Percentiles rank a stretch among this genome's conserved stretches.
Conservation (phyloP, 2,888 invertebrate genomes). For the Lobophora halterata region DNA sequence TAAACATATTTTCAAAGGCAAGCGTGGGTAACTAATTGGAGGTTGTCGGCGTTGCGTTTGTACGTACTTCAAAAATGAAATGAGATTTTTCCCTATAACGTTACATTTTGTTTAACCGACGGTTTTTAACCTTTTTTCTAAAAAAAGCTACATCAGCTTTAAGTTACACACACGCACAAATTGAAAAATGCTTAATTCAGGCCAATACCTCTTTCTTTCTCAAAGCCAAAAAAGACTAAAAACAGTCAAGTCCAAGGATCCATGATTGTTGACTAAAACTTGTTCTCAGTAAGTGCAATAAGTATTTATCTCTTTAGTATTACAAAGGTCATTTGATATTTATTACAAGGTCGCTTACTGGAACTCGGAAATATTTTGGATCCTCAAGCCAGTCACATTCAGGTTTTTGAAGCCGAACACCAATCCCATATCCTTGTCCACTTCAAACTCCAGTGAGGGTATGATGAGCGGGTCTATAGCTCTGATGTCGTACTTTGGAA, state of each 20-base stretch:
- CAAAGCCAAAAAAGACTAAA: background rate
- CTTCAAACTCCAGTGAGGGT: constrained; percentile 38
- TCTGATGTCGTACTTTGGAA: constrained; percentile 46
- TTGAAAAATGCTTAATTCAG: no score
- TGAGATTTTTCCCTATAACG: no score
- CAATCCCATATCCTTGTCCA: constrained; percentile 39
- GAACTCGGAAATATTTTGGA: constrained; percentile 53
- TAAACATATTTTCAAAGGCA: no score
- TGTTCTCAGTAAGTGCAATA: constrained; percentile 6
- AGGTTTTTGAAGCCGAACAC: constrained; percentile 49
- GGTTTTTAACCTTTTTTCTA: no score
- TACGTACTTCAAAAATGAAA: no score
- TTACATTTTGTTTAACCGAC: no score
- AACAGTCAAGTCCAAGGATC: background rate
- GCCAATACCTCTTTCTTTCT: background rate
- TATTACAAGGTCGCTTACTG: constrained; percentile 45
- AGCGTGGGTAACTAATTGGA: no score
- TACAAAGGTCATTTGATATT: constrained; percentile 10
- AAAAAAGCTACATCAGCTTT: no score
- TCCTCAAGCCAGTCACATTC: constrained; percentile 55
- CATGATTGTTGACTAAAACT: constrained; percentile 5
- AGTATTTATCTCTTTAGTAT: constrained; percentile 6
- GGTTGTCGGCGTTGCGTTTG: no score
- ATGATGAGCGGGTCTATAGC: constrained; percentile 56
- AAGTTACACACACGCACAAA: no score